Conservation (phyloP, 2,113 vertebrate genomes). For the Rhinichthys klamathensis region DNA sequence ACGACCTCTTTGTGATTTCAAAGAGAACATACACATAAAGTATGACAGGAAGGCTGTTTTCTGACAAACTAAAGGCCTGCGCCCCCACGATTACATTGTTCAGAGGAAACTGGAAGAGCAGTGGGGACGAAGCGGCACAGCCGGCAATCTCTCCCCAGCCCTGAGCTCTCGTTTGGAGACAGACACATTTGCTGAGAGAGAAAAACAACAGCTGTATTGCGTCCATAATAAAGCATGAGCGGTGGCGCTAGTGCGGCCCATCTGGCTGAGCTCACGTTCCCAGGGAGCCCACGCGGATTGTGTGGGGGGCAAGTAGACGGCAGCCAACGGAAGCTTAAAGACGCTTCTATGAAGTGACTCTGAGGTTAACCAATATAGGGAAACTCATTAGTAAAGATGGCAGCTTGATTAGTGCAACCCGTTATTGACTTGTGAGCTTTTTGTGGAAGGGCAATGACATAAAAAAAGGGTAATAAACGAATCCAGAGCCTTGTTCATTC, state of each 20-base stretch:
- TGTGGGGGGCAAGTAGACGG: conserved; percentile 7
- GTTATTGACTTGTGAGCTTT: conserved; percentile 4
- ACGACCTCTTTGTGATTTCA: conserved; percentile 28
- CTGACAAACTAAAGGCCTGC: conserved; percentile 29
- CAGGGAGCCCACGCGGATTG: conserved; percentile 4
- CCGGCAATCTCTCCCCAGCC: conserved; percentile 17
- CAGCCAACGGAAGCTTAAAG: background rate
- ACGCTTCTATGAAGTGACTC: background rate
- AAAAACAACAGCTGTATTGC: conserved; percentile 41
- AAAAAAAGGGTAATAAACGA: conserved; percentile 18
- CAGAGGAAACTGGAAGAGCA: conserved; percentile 7
- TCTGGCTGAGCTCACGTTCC: conserved; percentile 23
- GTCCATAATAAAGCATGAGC: conserved; percentile 24
- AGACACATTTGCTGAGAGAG: conserved; percentile 27
- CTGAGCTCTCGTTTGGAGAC: background rate
- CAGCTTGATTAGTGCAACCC: background rate
- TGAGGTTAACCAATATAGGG: conserved; percentile 17
- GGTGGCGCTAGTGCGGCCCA: conserved; percentile 3
- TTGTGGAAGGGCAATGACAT: background rate
- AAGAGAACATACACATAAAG: conserved; percentile 30
- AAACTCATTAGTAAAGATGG: conserved; percentile 12
- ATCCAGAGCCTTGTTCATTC: background rate
- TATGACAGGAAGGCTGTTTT: conserved; percentile 22
- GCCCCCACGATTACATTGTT: conserved; percentile 39
- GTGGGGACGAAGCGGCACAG: background rate